A percentile compares a stretch with the other conserved stretches of the same genome.
phyloP scores from a whole-genome alignment of 2,797 vertebrate species.

The Cossypha dichroa region DNA sequence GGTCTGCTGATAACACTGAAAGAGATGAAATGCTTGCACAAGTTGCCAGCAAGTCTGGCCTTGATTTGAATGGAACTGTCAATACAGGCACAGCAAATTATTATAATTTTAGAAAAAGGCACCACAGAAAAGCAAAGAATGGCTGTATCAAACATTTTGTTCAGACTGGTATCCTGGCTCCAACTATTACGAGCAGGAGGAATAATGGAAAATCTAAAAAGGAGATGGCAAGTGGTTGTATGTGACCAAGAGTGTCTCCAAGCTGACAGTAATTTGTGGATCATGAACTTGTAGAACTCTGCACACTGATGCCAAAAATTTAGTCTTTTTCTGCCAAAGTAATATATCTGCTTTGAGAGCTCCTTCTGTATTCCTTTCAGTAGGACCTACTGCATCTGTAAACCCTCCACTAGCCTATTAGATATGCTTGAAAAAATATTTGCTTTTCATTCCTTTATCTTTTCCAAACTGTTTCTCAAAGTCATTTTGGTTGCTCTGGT shows the following conservation, averaged over 20 bases:
- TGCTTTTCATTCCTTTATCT: background rate
- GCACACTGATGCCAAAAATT: background rate
- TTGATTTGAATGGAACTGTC: background rate
- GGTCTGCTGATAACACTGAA: background rate
- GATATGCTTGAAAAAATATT: background rate
- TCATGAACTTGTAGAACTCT: background rate
- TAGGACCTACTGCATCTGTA: background rate
- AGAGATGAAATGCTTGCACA: background rate
- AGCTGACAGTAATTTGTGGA: background rate
- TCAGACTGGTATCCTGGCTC: background rate
- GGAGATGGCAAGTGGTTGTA: fast-evolving
- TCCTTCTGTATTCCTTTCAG: background rate
- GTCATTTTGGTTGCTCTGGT: background rate
- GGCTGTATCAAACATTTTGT: background rate
- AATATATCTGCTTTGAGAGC: background rate
- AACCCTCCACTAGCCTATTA: background rate
- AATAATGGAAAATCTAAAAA: background rate
- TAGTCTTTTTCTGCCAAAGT: background rate
- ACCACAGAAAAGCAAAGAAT: background rate
- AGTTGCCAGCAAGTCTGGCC: background rate
- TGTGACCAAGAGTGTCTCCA: background rate
- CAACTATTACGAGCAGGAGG: background rate
- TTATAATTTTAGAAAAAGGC: background rate
- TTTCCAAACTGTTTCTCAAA: background rate
- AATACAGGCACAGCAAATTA: background rate